Evolutionary conservation across 2,113 vertebrate species (phyloP), one percentile per base, ranked within the genome.

Genomic region (Eretmochelys imbricata): DNA sequence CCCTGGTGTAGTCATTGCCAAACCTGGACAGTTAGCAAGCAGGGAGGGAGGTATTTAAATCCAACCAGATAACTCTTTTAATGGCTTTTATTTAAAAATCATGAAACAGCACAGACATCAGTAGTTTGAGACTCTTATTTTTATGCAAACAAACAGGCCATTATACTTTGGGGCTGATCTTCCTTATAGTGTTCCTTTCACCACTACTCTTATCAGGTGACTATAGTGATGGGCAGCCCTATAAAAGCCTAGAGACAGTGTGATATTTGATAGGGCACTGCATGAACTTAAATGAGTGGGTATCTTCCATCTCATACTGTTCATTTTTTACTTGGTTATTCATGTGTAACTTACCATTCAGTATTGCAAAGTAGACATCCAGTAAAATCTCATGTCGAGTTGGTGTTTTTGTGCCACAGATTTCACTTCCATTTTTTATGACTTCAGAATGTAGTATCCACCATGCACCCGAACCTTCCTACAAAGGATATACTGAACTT

Each of bases 381-480:
- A 98, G 46, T 90, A 98, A 91, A 89, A 98, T 93, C 88, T 97
- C 88, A 85, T 98, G 95, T 17, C 88, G 88, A n/a, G 97, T 98
- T 75, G 98, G 93, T 79, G 93, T 95, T 96, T 93, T 96, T 89
- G 95, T 97, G 50, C 97, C 95, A 95, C 95, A 93, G 90, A 98
- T 96, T 80, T 98, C 97, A 91, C 16, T 91, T 87, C 95, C 96
- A 1, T 93, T 95, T 97, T 91, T 95, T 83, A 97, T 78, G 72
- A 97, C 62, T 95, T 98, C 95, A 87, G 97, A 97, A 94, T 98
- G 75, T 53, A 98, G 89, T 24, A 94, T 97, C 97, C 97, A 97
- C 98, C 98, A 98, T 59, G 87, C 88, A 78, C 97, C 98, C 12
- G 96, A 94, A 51, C 98, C 98, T 94, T 97, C 98, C 98, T 98